Evolutionary conservation across 1,140 invertebrate genomes (phyloP).

Genomic region (Cepaea nemoralis): DNA sequence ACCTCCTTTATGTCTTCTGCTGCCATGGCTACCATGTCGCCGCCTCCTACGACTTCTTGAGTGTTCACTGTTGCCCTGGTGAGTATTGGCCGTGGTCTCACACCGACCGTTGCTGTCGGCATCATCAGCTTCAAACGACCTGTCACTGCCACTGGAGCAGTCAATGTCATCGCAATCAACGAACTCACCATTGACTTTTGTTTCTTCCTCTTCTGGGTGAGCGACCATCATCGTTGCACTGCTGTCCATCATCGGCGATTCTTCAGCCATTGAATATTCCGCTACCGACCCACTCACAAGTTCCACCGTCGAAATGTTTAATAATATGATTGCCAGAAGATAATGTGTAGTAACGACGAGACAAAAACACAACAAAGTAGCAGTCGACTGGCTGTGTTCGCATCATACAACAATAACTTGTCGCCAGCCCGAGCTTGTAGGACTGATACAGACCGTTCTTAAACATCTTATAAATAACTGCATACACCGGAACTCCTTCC

Average conservation of each 20-base stretch:
- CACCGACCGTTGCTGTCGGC: constrained; percentile 1
- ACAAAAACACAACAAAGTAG: constrained; percentile 39
- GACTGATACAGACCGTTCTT: constrained; percentile 23
- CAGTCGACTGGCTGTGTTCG: constrained; percentile 34
- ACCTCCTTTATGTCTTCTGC: constrained; percentile 36
- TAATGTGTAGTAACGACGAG: constrained; percentile 22
- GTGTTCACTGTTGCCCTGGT: not conserved
- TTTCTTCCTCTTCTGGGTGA: not conserved
- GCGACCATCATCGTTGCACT: not conserved
- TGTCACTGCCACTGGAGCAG: constrained; percentile 40
- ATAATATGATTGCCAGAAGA: constrained; percentile 17
- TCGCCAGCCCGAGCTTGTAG: constrained; percentile 35
- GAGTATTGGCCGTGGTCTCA: not conserved
- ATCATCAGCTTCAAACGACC: constrained; percentile 33
- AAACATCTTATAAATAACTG: constrained; percentile 19
- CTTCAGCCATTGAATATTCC: constrained; percentile 44
- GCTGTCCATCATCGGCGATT: not conserved
- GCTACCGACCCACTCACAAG: constrained; percentile 26
- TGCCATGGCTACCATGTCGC: constrained; percentile 41
- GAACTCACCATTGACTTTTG: not conserved
- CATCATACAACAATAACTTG: constrained; percentile 13
- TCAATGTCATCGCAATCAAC: constrained; percentile 28
- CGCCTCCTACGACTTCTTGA: not conserved
- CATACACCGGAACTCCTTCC: not conserved
- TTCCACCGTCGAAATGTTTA: constrained; percentile 41